Evolutionary conservation across 1,140 invertebrate genomes (phyloP), one percentile per base, ranked within the genome.

Genomic region (Drosophila arawakana): DNA sequence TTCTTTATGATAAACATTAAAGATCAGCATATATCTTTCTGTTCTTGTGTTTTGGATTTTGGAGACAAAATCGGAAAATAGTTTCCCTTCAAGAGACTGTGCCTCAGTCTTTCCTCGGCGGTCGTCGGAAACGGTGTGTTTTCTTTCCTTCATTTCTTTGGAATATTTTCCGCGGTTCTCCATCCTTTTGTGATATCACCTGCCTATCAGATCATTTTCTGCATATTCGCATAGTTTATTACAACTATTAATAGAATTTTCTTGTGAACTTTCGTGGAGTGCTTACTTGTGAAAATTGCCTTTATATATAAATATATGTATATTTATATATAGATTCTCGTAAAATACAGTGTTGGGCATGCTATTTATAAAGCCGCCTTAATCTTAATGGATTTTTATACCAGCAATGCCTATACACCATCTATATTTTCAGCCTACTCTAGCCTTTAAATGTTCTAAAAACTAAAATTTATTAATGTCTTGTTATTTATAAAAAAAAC

Each of bases 1-100:
- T 83, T 67, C 80, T 86, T 88, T 83, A 86, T 86, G 82, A 88
- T 88, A 81, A 73, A 68, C 80, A 76, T 88, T 73, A 82, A 82
- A 82, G 81, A 82, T 86, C 82, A 65, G 66, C 76, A 67, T 71
- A 71, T 81, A 57, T 85, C 54, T 62, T 71, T 57, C 25, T 11
- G 30, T 35, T 30, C 25, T 30, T 30, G 25, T 30, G 6, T 30
- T 15, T 21, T 47, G 15, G 18, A 55, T 57, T 74, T 88, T 89
- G 83, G 84, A 86, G 80, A 73, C 76, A 69, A 50, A 76, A 76
- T 79, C 58, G 35, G 35, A 69, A 50, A 79, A 73, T 52, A 21
- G 35, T 62, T 65, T 77, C 83, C 84, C 83, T 86, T 88, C 55
- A 59, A 41, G 76, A 73, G 65, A 63, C 57, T 52, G 44, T 30